Percentiles rank a stretch among this genome's conserved stretches.
Conservation (phyloP, 2,888 invertebrate genomes). For the Stenchaetothrips biformis region DNA sequence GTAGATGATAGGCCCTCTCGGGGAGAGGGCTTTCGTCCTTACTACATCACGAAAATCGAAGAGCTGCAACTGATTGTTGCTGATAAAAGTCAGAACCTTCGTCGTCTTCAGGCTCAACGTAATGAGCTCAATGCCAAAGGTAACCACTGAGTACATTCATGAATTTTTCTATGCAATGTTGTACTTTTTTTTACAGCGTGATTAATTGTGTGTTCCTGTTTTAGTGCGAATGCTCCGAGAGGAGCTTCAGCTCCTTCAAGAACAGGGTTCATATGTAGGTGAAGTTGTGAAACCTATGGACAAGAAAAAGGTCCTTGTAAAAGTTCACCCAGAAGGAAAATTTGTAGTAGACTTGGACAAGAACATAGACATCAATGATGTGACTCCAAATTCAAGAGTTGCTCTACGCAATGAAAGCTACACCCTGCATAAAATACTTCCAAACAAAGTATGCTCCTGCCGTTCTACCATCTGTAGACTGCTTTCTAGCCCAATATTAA, state of each 20-base stretch:
- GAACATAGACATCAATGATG: conserved; percentile 96
- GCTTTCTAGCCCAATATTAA: neutral
- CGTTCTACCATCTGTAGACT: neutral
- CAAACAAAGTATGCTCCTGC: conserved; percentile 70
- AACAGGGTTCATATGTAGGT: conserved; percentile 98
- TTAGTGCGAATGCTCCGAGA: conserved; percentile 94
- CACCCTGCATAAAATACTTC: conserved; percentile 95
- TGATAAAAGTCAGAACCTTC: conserved; percentile 95
- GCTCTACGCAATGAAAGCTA: conserved; percentile 98
- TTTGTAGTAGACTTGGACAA: conserved; percentile 99
- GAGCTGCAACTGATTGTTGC: conserved; percentile 92
- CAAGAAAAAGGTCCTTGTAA: conserved; percentile 98
- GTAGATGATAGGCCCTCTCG: conserved; percentile 59
- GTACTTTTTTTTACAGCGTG: neutral
- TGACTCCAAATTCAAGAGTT: conserved; percentile 95
- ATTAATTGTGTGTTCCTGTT: neutral
- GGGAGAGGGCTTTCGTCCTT: conserved; percentile 88
- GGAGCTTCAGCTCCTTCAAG: conserved; percentile 90
- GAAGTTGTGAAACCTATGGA: conserved; percentile 99
- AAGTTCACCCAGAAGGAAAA: conserved; percentile 99
- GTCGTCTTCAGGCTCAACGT: conserved; percentile 94
- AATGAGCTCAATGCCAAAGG: conserved; percentile 99
- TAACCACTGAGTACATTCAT: conserved; percentile 42
- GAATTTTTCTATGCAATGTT: conserved; percentile 3
- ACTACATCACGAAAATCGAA: conserved; percentile 97